Percentiles rank a stretch among this genome's conserved stretches.
phyloP scores from a whole-genome alignment of 2,888 invertebrate genomes.

The Drosophila neonasuta region DNA sequence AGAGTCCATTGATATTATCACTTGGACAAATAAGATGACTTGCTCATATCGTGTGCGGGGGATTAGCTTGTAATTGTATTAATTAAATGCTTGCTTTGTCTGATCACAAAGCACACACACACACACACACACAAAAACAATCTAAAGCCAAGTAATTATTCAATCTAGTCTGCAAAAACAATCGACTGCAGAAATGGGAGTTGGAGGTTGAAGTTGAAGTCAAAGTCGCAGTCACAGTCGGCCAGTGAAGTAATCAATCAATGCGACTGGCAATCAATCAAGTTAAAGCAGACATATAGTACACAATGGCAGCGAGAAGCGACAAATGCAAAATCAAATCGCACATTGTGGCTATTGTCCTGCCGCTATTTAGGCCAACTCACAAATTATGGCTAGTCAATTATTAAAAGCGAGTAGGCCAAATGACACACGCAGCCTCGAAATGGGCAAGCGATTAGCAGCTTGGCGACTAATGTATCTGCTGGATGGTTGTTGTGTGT shows the following conservation, averaged over 20 bases:
- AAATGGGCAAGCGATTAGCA: conserved; percentile 26
- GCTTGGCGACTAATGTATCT: conserved; percentile 32
- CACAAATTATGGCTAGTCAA: conserved; percentile 58
- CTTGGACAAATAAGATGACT: conserved; percentile 68
- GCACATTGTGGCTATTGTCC: background rate
- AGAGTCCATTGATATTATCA: conserved; percentile 32
- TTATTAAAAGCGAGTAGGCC: conserved; percentile 51
- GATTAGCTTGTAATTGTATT: conserved; percentile 34
- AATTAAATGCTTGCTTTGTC: conserved; percentile 45
- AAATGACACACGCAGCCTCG: conserved; percentile 33
- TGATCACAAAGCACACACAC: conserved; percentile 27
- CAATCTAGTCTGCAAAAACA: conserved; percentile 44
- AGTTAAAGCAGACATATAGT: conserved; percentile 24
- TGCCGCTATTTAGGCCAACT: conserved; percentile 28
- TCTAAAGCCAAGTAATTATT: conserved; percentile 41
- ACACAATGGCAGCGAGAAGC: conserved; percentile 28
- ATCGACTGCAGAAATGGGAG: conserved; percentile 6
- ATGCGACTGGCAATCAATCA: conserved; percentile 54
- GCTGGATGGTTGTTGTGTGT: conserved; percentile 17
- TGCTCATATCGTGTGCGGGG: conserved; percentile 28
- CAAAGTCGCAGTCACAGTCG: conserved; percentile 32
- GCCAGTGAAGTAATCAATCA: conserved; percentile 60
- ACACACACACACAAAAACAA: conserved; percentile 45
- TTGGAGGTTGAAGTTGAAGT: conserved; percentile 5
- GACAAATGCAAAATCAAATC: conserved; percentile 39